Evolutionary conservation across 2,113 vertebrate species (phyloP), one percentile per base, ranked within the genome.

Genomic region (Sisor rabdophorus): DNA sequence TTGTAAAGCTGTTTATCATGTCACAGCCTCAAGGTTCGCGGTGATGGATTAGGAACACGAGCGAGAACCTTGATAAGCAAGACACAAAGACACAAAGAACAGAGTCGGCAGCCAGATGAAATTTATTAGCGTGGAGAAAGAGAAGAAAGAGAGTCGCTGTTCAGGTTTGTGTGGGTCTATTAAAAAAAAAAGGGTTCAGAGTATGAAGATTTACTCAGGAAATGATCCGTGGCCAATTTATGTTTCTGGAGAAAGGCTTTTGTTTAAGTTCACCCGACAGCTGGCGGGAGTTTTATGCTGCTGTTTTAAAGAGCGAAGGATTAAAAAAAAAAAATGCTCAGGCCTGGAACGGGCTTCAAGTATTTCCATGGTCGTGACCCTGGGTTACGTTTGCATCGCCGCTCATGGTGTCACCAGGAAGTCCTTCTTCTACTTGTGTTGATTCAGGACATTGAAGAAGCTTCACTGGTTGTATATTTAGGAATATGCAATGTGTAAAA

Each of bases 1-100:
- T 71, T 64, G 64, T 81, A 75, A 81, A 81, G 36, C 75, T 81
- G 71, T 81, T 78, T 78, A 78, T 78, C 72, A 71, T 78, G 73
- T 71, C 28, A 69, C 19, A 71, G 52, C 53, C 65, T 75, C 9
- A 13, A 72, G 2, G 52, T 59, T 48, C 17, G 13, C 12, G 11
- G 56, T 44, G 56, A 80, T 26, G n/a, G n/a, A n/a, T n/a, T n/a
- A n/a, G n/a, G n/a, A n/a, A n/a, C n/a, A n/a, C n/a, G n/a, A n/a
- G n/a, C n/a, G n/a, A n/a, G n/a, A n/a, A n/a, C n/a, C n/a, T 0
- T 44, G 67, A 52, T 71, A 64, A 32, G 48, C 1, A 9, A 63
- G 19, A 19, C 53, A 11, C 12, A 48, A 20, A 26, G 16, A 69
- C 48, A 52, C 48, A 53, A 6, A 22, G 4, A 56, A 52, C 48